Evolutionary conservation across 2,888 invertebrate species (phyloP), one percentile per base, ranked within the genome.

Genomic region (Agrochola lychnidis): DNA sequence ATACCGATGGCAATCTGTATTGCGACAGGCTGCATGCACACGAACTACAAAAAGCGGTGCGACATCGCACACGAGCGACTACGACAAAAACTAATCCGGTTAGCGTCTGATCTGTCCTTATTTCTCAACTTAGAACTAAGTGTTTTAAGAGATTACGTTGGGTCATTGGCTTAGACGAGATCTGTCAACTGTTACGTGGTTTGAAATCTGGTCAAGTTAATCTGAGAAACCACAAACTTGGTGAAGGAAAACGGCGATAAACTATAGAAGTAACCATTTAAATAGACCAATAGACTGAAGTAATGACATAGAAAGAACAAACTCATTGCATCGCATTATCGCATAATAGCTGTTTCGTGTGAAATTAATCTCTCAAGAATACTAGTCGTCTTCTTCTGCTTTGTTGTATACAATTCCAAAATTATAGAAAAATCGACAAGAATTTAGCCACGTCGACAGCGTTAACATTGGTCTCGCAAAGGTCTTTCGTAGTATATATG

Each of bases 11-110:
- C 75, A 81, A 84, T 85, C 82, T 75, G 74, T 56, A 78, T 89
- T 89, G 73, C 89, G 86, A 82, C 79, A 89, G 82, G 78, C 73
- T 78, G 69, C 83, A 73, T 89, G 87, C 89, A 85, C 89, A 86
- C 83, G 87, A 40, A 69, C 79, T 82, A 88, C 87, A 89, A 87
- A 89, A 88, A 64, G 62, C 36, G 48, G 70, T 57, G 85, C 79
- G 76, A 85, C 82, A 78, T 76, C 83, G 57, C 73, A 76, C 70
- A 78, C 76, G 69, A 68, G 59, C 25, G 76, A 64, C 70, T 70
- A 25, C 78, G 70, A 78, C 78, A 84, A 87, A 83, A 87, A 86
- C 42, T 87, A 84, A 81, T 83, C 83, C 78, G 77, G 81, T 84
- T 84, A 85, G 66, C 12, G 51, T 51, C 64, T 68, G 40, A 56